A percentile compares a stretch with the other conserved stretches of the same genome.
Conservation (phyloP, 2,888 invertebrate genomes). For the Scaptomyza caliginosa region DNA sequence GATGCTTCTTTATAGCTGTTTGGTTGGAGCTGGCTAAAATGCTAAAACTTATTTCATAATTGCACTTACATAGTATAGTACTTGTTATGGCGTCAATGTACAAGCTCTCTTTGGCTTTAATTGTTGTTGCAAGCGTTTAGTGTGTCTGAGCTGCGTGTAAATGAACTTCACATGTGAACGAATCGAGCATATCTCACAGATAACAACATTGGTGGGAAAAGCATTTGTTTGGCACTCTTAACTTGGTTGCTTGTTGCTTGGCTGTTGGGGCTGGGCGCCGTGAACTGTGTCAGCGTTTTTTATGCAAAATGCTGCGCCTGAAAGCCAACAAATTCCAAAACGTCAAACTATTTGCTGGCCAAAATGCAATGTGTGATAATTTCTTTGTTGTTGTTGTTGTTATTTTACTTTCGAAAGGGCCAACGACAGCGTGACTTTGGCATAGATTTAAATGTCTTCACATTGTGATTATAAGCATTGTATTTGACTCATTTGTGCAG, state of each 20-base stretch:
- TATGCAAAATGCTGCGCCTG: slow-evolving; percentile 57
- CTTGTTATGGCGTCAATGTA: slow-evolving; percentile 67
- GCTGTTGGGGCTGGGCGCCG: slow-evolving; percentile 57
- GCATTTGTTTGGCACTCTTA: slow-evolving; percentile 43
- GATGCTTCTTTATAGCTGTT: slow-evolving; percentile 40
- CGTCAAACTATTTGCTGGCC: slow-evolving; percentile 47
- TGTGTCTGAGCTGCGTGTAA: slow-evolving; percentile 69
- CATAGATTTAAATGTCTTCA: slow-evolving; percentile 62
- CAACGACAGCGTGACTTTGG: slow-evolving; percentile 69
- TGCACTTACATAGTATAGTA: slow-evolving; percentile 52
- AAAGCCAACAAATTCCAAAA: slow-evolving; percentile 41
- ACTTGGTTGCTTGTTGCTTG: slow-evolving; percentile 15
- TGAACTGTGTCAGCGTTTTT: slow-evolving; percentile 72
- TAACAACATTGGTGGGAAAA: slow-evolving; percentile 64
- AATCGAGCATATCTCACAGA: slow-evolving; percentile 39
- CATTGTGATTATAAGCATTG: slow-evolving; percentile 32
- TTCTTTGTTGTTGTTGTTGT: slow-evolving; percentile 22
- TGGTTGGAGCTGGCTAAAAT: slow-evolving; percentile 60
- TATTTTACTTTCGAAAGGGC: slow-evolving; percentile 49
- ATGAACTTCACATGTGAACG: slow-evolving; percentile 61
- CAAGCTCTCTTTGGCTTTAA: slow-evolving; percentile 49
- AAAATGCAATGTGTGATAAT: slow-evolving; percentile 57
- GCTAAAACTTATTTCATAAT: slow-evolving; percentile 77
- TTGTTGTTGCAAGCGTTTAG: slow-evolving; percentile 46
- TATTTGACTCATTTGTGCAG: slow-evolving; percentile 19